Evolutionary conservation across 2,888 invertebrate species (phyloP).

Genomic region (Siphlonurus alternatus): DNA sequence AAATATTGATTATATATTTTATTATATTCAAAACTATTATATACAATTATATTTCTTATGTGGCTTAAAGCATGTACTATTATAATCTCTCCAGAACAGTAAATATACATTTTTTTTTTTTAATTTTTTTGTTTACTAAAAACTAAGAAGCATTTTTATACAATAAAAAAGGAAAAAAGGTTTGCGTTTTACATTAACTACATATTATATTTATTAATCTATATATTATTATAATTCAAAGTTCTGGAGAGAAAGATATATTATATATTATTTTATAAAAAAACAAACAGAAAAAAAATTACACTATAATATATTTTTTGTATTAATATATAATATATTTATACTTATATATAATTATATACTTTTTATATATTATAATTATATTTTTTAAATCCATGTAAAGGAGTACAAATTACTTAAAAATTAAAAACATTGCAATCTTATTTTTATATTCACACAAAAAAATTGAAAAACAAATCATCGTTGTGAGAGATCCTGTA

Average conservation of each 20-base stretch:
- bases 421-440: neutral
- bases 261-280: neutral
- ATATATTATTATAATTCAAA: neutral
- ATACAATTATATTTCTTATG: neutral
- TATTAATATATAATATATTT: conserved; percentile 4
- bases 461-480: conserved; percentile 23
- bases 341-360: neutral
- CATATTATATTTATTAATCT: neutral
- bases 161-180: no score
- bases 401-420: conserved; percentile 1
- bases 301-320: neutral
- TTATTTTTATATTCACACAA: neutral
- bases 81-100: neutral
- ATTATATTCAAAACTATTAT: neutral
- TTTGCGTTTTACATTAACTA: neutral
- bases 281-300: neutral
- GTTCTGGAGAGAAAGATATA: neutral
- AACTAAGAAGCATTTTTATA: no score
- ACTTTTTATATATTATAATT: neutral
- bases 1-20: neutral
- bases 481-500: conserved; percentile 31
- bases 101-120: neutral
- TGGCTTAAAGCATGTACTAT: no score
- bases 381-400: neutral
- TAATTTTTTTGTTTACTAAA: no score